These are phyloP conservation scores for Cryptotermes secundus DNA, from an alignment of 1,140 invertebrate genomes.

Conservation along the genomic window DNA sequence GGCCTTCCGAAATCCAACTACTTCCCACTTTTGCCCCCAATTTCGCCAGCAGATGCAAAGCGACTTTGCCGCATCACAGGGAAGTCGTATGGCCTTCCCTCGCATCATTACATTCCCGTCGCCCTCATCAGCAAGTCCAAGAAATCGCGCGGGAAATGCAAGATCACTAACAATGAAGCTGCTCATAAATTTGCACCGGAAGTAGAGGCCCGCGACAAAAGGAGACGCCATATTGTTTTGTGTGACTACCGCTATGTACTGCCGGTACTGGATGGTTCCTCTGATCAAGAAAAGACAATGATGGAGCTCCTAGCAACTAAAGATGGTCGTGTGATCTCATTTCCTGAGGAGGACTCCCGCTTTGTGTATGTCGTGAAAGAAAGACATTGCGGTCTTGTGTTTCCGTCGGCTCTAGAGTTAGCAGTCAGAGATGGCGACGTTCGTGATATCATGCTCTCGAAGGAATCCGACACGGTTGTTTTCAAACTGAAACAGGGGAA, in stretches of 20 bases:
- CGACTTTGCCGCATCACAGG: constrained; percentile 78
- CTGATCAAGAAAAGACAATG: constrained; percentile 61
- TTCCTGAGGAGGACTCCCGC: constrained; percentile 54
- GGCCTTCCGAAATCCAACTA: constrained; percentile 81
- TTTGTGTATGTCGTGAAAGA: constrained; percentile 77
- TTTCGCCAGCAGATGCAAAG: constrained; percentile 77
- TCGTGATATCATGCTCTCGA: constrained; percentile 71
- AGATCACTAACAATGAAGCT: constrained; percentile 61
- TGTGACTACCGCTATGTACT: constrained; percentile 73
- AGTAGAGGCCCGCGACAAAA: constrained; percentile 51
- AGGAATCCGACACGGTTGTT: constrained; percentile 69
- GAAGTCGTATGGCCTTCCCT: constrained; percentile 72
- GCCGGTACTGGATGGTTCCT: constrained; percentile 64
- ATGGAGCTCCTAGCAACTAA: constrained; percentile 62
- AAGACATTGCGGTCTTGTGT: constrained; percentile 70
- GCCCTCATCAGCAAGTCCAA: constrained; percentile 55
- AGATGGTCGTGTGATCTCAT: constrained; percentile 39
- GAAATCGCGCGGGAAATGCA: constrained; percentile 54
- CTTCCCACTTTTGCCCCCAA: constrained; percentile 75
- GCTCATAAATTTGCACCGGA: constrained; percentile 59
- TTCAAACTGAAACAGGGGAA: constrained; percentile 70
- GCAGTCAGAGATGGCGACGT: constrained; percentile 76
- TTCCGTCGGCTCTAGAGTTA: constrained; percentile 70
- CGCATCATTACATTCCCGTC: constrained; percentile 79
- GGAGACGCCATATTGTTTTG: constrained; percentile 57